Evolutionary conservation across 64 coral and sea anemone genomes (phyloP), one percentile per base, ranked within the genome.

Genomic region (Dendronephthya gigantea): DNA sequence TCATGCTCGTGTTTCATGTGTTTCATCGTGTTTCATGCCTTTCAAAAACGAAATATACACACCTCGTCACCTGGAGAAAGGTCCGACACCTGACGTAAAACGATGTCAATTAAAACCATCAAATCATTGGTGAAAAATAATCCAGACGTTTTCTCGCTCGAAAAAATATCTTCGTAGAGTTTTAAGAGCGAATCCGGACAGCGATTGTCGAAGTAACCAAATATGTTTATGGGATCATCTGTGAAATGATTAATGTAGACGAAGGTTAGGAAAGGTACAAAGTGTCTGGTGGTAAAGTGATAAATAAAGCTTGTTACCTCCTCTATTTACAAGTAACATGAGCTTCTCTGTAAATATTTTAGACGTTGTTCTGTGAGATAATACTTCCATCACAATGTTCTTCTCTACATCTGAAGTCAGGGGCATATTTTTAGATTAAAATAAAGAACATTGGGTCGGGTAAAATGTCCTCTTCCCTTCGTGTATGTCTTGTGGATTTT

Each of bases 121-220:
- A 98, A 90, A 72, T 98, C 94, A 27, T 87, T 88, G 14, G 92
- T 90, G 36, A 91, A 98, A 35, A 98, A 98, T 45, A 98, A 84
- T 15, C 83, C 94, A 50, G 94, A 91, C 7, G 94, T 98, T 70
- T 48, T 55, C 70, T n/a, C 62, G 47, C 88, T 88, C 40, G 94
- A 93, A 70, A 98, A 98, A 19, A 93, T 84, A 84, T 98, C 94
- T n/a, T 88, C 83, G 7, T 91, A 49, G 47, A 98, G 91, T 87
- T 98, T 98, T 43, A 98, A 43, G 15, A 98, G 89, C 3, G 94
- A 93, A 65, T 98, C 89, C 35, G 92, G 89, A 30, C 92, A 93
- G 7, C 39, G 40, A 17, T 86, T n/a, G n/a, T n/a, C 86, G 32
- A 88, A 87, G 22, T 91, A 98, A 48, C 90, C 84, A 85, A 98